Conservation (phyloP, 1,140 invertebrate genomes). For the Eupeodes corollae region DNA sequence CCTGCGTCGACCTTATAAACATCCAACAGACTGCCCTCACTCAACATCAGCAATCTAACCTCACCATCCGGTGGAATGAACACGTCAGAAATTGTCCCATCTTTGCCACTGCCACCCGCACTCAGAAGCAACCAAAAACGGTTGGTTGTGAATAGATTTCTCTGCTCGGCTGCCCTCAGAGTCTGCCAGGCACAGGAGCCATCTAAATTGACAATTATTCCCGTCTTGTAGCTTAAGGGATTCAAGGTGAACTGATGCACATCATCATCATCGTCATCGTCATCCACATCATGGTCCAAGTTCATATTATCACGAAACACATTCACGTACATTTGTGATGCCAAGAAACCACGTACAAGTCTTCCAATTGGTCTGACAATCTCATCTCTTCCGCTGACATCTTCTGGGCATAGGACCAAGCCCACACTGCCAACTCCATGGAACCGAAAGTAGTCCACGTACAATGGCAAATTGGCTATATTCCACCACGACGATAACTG, state of each 20-base stretch:
- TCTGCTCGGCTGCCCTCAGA: slow-evolving; percentile 20
- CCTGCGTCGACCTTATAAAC: slow-evolving; percentile 24
- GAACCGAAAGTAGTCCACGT: slow-evolving; percentile 29
- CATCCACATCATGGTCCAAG: no score
- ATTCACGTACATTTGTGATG: no score
- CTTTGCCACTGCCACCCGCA: slow-evolving; percentile 11
- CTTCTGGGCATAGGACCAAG: slow-evolving; percentile 29
- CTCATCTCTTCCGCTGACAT: neutral
- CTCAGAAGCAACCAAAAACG: slow-evolving; percentile 27
- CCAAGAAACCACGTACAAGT: no score
- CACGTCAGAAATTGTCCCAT: slow-evolving; percentile 18
- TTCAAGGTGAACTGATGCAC: no score
- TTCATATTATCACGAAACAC: no score
- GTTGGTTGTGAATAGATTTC: slow-evolving; percentile 32
- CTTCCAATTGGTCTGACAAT: no score
- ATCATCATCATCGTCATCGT: no score
- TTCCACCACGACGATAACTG: no score
- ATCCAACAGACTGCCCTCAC: slow-evolving; percentile 12
- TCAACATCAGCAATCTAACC: slow-evolving; percentile 14
- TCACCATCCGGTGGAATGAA: slow-evolving; percentile 30
- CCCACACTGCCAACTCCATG: slow-evolving; percentile 29
- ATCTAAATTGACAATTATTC: slow-evolving; percentile 21
- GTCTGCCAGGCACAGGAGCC: slow-evolving; percentile 23
- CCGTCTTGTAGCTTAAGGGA: slow-evolving; percentile 16
- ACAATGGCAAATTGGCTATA: no score